Percentiles rank a stretch among this genome's conserved stretches.
Conservation (phyloP, 2,888 invertebrate species). For the Caenorhabditis sp. region DNA sequence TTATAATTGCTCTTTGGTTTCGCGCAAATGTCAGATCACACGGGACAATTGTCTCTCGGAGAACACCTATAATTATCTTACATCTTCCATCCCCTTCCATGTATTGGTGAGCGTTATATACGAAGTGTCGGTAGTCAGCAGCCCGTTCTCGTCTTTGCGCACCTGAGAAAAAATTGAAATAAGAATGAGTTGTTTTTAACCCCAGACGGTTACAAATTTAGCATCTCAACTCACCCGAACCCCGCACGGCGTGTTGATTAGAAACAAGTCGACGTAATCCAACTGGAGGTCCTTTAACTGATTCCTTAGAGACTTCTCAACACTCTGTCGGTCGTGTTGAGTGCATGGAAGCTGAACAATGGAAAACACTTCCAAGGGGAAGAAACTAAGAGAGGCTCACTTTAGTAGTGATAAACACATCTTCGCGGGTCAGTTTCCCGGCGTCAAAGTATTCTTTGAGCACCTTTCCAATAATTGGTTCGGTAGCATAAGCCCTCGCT, state of each 20-base stretch:
- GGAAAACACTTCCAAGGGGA: neutral
- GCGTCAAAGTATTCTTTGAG: constrained; percentile 87
- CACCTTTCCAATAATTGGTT: constrained; percentile 87
- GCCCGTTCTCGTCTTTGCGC: neutral
- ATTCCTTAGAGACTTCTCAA: constrained; percentile 31
- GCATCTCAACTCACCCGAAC: constrained; percentile 42
- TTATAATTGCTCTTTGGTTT: neutral
- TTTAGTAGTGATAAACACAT: constrained; percentile 68
- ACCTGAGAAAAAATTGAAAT: neutral
- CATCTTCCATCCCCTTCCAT: constrained; percentile 67
- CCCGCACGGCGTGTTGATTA: constrained; percentile 58
- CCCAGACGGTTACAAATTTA: no score
- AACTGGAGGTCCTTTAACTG: constrained; percentile 52
- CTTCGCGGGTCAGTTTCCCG: constrained; percentile 85
- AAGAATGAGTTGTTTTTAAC: no score
- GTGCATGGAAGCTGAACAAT: constrained; percentile 50
- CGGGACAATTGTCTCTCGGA: constrained; percentile 1
- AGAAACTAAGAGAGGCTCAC: constrained; percentile 1
- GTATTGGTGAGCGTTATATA: constrained; percentile 42
- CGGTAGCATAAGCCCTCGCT: constrained; percentile 88
- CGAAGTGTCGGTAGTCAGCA: neutral
- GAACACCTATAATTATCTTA: constrained; percentile 13
- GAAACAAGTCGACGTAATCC: constrained; percentile 64
- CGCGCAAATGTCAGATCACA: constrained; percentile 10
- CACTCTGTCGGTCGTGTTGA: constrained; percentile 32